Evolutionary conservation across 2,888 invertebrate genomes (phyloP).

Genomic region (Leucoma salicis): DNA sequence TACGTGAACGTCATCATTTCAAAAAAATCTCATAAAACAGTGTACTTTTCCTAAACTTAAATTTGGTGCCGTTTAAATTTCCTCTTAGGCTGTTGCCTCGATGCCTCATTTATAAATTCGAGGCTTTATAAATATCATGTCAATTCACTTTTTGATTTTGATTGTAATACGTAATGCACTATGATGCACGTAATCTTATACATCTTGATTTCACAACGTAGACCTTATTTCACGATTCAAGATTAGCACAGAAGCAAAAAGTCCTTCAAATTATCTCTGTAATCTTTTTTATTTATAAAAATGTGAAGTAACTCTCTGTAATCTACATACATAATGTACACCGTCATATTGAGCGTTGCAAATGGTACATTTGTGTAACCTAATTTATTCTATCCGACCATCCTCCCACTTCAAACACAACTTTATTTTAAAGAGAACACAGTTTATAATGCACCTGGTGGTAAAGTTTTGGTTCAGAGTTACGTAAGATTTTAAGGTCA

Average conservation of each 20-base stretch:
- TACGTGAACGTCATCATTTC: no score
- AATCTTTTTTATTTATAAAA: conserved; percentile 20
- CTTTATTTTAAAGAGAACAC: conserved; percentile 9
- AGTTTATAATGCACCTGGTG: conserved; percentile 25
- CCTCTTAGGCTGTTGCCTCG: no score
- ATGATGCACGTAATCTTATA: no score
- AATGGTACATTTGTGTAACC: conserved; percentile 58
- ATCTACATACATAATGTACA: conserved; percentile 35
- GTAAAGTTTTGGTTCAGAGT: conserved; percentile 55
- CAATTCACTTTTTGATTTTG: no score
- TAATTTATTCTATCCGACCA: conserved; percentile 44
- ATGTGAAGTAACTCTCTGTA: conserved; percentile 22
- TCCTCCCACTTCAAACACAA: conserved; percentile 21
- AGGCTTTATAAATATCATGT: no score
- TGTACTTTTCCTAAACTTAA: no score
- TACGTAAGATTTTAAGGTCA: conserved; percentile 78
- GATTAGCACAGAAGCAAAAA: conserved; percentile 8
- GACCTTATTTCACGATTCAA: not conserved
- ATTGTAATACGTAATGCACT: no score
- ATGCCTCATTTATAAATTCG: no score
- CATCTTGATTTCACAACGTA: no score
- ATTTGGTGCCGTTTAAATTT: no score
- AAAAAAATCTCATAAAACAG: no score
- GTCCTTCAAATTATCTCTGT: conserved; percentile 17
- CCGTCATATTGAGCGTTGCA: conserved; percentile 37